phyloP scores from a whole-genome alignment of 92 coral and sea anemone genomes.

The Zoanthus sociatus region DNA sequence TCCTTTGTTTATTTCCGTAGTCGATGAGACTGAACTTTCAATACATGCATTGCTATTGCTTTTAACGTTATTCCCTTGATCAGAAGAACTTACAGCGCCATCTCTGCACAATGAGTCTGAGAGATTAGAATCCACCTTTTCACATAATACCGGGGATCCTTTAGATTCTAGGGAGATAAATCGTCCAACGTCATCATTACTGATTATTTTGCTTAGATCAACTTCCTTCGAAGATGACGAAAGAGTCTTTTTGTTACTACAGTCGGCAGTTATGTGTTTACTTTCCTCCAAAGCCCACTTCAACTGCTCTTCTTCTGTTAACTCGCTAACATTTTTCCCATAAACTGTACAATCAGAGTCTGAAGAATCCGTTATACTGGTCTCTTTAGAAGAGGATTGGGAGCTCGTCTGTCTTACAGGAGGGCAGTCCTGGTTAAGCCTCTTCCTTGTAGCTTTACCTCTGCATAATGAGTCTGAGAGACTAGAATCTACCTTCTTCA shows the following conservation, averaged over 20 bases:
- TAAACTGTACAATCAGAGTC: not conserved
- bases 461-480: not conserved
- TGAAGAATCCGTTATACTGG: not conserved
- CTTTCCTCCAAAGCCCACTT: slow-evolving; percentile 17
- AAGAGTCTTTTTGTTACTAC: not conserved
- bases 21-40: not conserved
- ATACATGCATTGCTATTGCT: not conserved
- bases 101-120: not conserved
- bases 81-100: not conserved
- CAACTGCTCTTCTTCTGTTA: slow-evolving; percentile 7
- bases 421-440: not conserved
- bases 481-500: too few species aligned
- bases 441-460: not conserved
- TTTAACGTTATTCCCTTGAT: not conserved
- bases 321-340: slow-evolving; percentile 1
- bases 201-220: not conserved
- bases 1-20: too few species aligned
- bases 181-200: not conserved
- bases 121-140: not conserved
- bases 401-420: not conserved
- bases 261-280: not conserved
- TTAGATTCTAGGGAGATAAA: not conserved
- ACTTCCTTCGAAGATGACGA: not conserved
- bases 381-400: not conserved
- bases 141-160: not conserved